Base-by-base conservation (phyloP, 1,140 invertebrate species). In the Oreohelix idahoensis region DNA sequence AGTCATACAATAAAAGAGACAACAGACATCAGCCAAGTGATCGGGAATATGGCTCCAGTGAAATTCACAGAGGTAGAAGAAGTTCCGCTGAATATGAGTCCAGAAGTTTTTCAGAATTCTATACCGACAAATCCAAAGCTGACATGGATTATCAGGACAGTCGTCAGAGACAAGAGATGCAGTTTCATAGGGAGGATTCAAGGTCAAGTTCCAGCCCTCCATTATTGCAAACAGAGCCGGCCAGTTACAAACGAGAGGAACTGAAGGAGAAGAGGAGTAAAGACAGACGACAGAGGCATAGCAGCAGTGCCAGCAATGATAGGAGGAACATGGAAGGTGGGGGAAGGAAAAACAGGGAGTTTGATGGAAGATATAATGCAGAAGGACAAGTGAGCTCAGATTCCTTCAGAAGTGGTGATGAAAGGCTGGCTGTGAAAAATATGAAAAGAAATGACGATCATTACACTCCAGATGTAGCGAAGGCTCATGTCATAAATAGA, bases 271-370 rank as follows among this genome's bases (percentile, higher is more conserved):
- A 36, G 13, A 32, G 51, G 51, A n/a, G 17, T 15, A 53, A 32
- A n/a, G 80, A 75, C 0, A 51, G 49, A 17, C 51, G 51, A 39
- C 26, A 74, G 29, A 73, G 80, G 29, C 80, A 82, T 32, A 82
- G 80, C n/a, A 82, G 80, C 35, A 82, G 80, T n/a, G 74, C 80
- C 11, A 75, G 80, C 49, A 82, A 35, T 49, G 80, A 82, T n/a
- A 53, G 71, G 39, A n/a, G 71, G 32, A 45, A 75, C 20, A 26
- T 45, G 58, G 58, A 66, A 20, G 51, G 49, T 17, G 49, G 66
- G 58, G 36, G 79, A 15, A 70, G n/a, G 32, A 53, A 73, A n/a
- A 73, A 11, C 58, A 32, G 35, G n/a, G 79, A 80, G 39, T 29
- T 15, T 42, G 79, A 81, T 23, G 79, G 71, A 23, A 51, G 80